Evolutionary conservation across 2,113 vertebrate genomes (phyloP), one percentile per base, ranked within the genome.

Genomic region (Rhinolophus sinicus): DNA sequence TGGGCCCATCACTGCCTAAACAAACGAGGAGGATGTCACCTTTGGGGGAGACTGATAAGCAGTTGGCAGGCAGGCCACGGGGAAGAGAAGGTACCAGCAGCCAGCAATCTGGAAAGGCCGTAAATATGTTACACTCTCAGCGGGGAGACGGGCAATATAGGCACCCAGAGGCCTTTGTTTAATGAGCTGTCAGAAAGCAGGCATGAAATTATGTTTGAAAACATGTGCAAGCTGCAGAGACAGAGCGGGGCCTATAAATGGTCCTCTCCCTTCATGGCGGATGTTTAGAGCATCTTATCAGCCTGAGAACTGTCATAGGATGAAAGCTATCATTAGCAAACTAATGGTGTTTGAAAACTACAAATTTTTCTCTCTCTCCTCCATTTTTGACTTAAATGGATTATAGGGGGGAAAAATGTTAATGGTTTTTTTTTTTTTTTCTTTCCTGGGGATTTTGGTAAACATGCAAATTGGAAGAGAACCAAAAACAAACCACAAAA

Each of bases 111-210:
- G 98, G 98, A 98, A 98, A 98, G 98, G 98, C 98, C 97, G 98
- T 99, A 99, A 99, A 99, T 99, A 99, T 98, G 98, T 98, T 98
- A 97, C 97, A 86, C 98, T 98, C 98, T 98, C 98, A 98, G 99
- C 98, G 98, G 98, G 98, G 98, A 98, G 98, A 99, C 92, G 98
- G 98, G 98, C 98, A 98, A 98, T 98, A 95, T 98, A 97, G 98
- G 98, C 98, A 99, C 98, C 98, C 93, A 98, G 98, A 98, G 98
- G 98, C 98, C 98, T 99, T 98, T 99, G 99, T 98, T 99, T 99
- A 99, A 99, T 99, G 99, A 98, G 98, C 98, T 99, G 99, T 99
- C 98, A 99, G 98, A 98, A 99, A 98, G 98, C 98, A 98, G 98
- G 98, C 98, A 98, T 98, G 98, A 98, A 99, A 99, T 99, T 99